Percentiles rank a stretch among this genome's conserved stretches.
phyloP scores from a whole-genome alignment of 2,113 vertebrate species.

The Etia nguti region DNA sequence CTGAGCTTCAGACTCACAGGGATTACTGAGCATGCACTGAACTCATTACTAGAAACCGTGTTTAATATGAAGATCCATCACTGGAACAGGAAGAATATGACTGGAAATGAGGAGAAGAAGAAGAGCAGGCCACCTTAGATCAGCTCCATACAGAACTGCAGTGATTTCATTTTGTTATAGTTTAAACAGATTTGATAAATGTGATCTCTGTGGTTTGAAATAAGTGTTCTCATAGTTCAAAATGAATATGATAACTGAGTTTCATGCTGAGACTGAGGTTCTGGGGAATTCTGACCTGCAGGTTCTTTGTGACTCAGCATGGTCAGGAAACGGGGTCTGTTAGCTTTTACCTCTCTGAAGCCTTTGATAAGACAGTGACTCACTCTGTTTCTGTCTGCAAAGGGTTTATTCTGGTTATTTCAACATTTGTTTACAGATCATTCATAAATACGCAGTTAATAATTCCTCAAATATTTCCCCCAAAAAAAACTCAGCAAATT shows the following conservation, averaged over 20 bases:
- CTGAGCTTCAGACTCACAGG: neutral
- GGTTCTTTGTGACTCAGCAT: neutral
- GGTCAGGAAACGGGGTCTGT: neutral
- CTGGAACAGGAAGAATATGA: neutral
- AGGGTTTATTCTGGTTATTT: neutral
- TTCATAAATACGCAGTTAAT: neutral
- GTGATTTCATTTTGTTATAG: neutral
- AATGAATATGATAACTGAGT: neutral
- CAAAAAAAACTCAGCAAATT: neutral
- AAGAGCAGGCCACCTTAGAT: neutral
- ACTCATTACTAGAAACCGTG: neutral
- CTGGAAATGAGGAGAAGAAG: neutral
- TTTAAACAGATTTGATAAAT: neutral
- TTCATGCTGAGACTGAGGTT: neutral
- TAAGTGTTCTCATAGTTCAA: neutral
- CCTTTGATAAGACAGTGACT: neutral
- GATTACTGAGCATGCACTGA: neutral
- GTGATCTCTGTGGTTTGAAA: neutral
- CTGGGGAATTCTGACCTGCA: neutral
- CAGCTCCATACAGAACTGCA: neutral
- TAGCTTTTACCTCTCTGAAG: too few relatives aligned
- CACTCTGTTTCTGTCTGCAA: neutral
- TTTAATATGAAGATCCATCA: neutral
- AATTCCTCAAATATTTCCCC: neutral
- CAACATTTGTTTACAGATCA: neutral